Conservation (phyloP, 2,888 invertebrate species). For the Drosophila gaucha region DNA sequence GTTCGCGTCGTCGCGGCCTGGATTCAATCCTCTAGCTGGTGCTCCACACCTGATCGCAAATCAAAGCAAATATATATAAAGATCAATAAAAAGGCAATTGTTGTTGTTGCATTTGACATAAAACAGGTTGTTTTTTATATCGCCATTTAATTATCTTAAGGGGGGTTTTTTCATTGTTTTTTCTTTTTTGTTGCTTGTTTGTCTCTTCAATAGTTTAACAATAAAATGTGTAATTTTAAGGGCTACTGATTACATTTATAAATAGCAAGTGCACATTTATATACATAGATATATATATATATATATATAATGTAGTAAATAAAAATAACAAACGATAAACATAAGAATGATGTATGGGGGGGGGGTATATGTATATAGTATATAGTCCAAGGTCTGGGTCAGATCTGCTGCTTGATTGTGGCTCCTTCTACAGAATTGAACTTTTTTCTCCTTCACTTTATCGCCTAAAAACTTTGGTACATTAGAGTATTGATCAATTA, state of each 20-base stretch:
- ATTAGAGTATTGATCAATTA: constrained; percentile 27
- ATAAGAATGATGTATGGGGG: constrained; percentile 38
- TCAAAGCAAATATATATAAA: constrained; percentile 6
- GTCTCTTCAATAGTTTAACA: constrained; percentile 64
- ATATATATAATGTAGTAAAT: constrained; percentile 28
- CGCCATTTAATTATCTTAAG: constrained; percentile 48
- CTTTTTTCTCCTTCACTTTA: constrained; percentile 6
- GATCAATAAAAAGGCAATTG: constrained; percentile 58
- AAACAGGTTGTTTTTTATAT: constrained; percentile 54
- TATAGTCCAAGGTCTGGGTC: constrained; percentile 2
- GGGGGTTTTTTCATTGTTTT: constrained; percentile 27
- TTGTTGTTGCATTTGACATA: constrained; percentile 67
- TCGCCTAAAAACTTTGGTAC: constrained; percentile 49
- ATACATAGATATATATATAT: constrained; percentile 30
- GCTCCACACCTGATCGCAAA: background rate
- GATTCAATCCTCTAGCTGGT: constrained; percentile 67
- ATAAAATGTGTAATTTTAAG: constrained; percentile 59
- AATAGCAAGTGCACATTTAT: constrained; percentile 54
- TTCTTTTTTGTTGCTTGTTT: constrained; percentile 22
- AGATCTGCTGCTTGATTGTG: constrained; percentile 21
- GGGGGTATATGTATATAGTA: background rate
- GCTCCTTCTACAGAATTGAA: constrained; percentile 8
- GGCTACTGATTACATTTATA: constrained; percentile 59
- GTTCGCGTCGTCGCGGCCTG: constrained; percentile 85
- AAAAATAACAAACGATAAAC: constrained; percentile 72